These are phyloP conservation scores for Paralichthys olivaceus DNA, from an alignment of 2,113 vertebrate species.

Conservation along the genomic window DNA sequence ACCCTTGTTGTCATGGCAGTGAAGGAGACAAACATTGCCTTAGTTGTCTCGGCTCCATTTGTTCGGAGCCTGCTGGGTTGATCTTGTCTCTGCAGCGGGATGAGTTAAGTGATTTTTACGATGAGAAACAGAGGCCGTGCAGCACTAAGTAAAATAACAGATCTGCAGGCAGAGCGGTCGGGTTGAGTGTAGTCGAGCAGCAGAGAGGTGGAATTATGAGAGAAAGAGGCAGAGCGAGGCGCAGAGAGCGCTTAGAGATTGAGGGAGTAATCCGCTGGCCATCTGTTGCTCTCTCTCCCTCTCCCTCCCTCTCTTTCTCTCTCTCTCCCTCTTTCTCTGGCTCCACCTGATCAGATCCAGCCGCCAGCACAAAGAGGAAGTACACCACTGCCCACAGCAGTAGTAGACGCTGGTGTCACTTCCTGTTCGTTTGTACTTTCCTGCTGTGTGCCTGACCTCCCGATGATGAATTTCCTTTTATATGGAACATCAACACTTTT, in stretches of 20 bases:
- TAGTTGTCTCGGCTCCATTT: neutral
- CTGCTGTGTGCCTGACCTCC: constrained; percentile 20
- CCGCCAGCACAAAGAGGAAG: constrained; percentile 43
- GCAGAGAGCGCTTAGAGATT: constrained; percentile 72
- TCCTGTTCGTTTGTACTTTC: constrained; percentile 56
- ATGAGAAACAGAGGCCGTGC: neutral
- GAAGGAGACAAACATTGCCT: too few relatives aligned
- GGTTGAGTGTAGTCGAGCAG: constrained; percentile 24
- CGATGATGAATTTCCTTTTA: neutral
- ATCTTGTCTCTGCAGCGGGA: neutral
- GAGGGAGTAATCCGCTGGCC: constrained; percentile 80
- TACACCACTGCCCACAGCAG: constrained; percentile 20
- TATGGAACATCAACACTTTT: neutral
- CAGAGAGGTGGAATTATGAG: constrained; percentile 64
- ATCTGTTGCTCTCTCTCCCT: constrained; percentile 77
- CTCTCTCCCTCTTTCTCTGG: constrained; percentile 17
- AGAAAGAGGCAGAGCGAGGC: constrained; percentile 51
- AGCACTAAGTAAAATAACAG: neutral
- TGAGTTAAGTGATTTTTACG: neutral
- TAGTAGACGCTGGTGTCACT: constrained; percentile 45
- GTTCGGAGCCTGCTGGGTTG: neutral
- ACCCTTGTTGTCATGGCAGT: too few relatives aligned
- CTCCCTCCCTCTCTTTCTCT: constrained; percentile 39
- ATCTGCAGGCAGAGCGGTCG: constrained; percentile 14
- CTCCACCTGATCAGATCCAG: constrained; percentile 46